A percentile compares a stretch with the other conserved stretches of the same genome.
These are phyloP conservation scores for Myocastor coypus DNA, from an alignment of 2,113 vertebrate species.

Conservation along the genomic window DNA sequence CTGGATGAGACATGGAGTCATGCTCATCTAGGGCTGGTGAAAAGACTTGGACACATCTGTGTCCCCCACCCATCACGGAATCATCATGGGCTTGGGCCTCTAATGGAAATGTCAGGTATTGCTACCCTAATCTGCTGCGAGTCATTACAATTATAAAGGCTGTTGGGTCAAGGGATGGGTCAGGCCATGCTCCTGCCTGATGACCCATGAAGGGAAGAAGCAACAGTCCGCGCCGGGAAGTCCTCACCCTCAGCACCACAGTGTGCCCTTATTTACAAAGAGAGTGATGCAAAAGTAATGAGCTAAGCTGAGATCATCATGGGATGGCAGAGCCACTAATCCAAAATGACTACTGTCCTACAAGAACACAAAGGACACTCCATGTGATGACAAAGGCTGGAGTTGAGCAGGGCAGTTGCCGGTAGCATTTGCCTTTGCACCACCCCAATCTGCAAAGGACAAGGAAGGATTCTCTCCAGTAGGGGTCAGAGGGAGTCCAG, in stretches of 20 bases:
- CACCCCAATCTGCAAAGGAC: not conserved
- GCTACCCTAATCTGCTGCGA: too few relatives aligned
- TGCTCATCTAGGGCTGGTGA: not conserved
- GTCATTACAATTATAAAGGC: not conserved
- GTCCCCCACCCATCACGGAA: not conserved
- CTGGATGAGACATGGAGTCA: rapidly evolving
- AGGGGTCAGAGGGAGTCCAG: not conserved
- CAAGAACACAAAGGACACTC: not conserved
- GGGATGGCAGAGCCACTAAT: rapidly evolving
- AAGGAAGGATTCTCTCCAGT: not conserved
- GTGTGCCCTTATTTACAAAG: not conserved
- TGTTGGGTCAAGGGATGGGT: not conserved
- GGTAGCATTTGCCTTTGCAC: not conserved
- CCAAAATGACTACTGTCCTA: not conserved
- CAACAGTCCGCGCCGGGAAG: not conserved
- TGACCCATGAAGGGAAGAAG: not conserved
- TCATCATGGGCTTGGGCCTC: too few relatives aligned
- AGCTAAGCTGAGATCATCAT: not conserved
- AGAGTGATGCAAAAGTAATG: not conserved
- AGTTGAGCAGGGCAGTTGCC: rapidly evolving
- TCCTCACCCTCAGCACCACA: not conserved
- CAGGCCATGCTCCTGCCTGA: not conserved
- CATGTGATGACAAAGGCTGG: not conserved
- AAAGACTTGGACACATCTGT: not conserved
- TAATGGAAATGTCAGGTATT: rapidly evolving